These are phyloP conservation scores for Aphelenchoides avenae DNA, from an alignment of 1,140 invertebrate genomes.

Conservation along the genomic window DNA sequence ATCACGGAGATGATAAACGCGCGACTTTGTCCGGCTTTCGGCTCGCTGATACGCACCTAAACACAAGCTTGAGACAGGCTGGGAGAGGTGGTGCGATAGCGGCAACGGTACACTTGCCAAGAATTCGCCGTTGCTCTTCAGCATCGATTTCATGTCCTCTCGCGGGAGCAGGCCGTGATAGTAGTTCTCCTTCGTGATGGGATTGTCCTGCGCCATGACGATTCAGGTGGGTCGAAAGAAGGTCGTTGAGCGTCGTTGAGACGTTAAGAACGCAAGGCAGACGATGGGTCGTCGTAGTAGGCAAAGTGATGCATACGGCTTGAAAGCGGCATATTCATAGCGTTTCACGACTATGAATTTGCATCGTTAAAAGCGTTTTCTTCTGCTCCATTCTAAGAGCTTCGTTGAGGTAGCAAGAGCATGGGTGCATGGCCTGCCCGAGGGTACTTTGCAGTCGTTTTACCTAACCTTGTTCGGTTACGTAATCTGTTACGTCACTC, in stretches of 20 bases:
- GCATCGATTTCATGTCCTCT: constrained; percentile 22
- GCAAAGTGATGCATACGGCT: neutral
- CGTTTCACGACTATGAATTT: neutral
- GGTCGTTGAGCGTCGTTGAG: no score
- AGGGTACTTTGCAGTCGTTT: no score
- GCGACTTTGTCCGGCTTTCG: constrained; percentile 4
- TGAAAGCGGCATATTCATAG: neutral
- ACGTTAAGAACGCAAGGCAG: neutral
- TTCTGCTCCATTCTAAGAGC: no score
- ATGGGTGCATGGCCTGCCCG: neutral
- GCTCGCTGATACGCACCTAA: constrained; percentile 7
- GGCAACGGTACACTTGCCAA: constrained; percentile 1
- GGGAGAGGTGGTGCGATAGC: neutral
- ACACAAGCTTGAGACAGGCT: neutral
- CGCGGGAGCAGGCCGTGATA: constrained; percentile 23
- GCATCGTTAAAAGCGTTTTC: neutral
- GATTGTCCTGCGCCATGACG: neutral
- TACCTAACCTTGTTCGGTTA: no score
- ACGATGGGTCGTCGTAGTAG: neutral
- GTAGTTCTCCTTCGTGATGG: constrained; percentile 1
- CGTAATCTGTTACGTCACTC: no score
- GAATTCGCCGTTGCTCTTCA: constrained; percentile 28
- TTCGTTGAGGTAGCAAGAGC: no score
- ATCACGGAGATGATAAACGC: constrained; percentile 19
- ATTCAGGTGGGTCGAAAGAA: no score